Percentiles rank a stretch among this genome's conserved stretches.
Conservation (phyloP, 2,797 vertebrate genomes). For the Sciurus carolinensis region DNA sequence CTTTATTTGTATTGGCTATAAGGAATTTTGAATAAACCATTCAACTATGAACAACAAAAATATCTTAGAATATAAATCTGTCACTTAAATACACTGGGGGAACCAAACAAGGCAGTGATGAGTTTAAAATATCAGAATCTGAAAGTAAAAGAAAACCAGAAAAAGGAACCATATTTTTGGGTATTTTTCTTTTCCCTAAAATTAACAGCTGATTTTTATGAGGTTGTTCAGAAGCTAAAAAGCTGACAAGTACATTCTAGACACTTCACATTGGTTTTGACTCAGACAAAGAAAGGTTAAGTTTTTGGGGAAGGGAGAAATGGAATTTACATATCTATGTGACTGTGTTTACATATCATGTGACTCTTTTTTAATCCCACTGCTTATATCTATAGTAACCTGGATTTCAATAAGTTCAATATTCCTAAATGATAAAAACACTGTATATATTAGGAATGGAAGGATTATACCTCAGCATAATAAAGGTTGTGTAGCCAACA, state of each 20-base stretch:
- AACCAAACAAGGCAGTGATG: not conserved
- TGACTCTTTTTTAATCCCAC: not conserved
- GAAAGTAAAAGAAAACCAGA: not conserved
- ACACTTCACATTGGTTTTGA: not conserved
- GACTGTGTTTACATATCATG: too few relatives aligned
- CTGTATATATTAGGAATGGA: too few relatives aligned
- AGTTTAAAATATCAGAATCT: not conserved
- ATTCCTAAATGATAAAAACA: too few relatives aligned
- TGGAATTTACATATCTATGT: not conserved
- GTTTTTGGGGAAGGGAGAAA: not conserved
- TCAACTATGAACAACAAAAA: not conserved
- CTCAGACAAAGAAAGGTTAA: not conserved
- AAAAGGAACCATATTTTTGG: not conserved
- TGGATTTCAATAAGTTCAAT: not conserved
- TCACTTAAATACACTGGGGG: not conserved
- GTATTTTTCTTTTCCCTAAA: not conserved
- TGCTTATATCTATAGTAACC: not conserved
- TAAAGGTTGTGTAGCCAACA: too few relatives aligned
- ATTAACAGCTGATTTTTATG: not conserved
- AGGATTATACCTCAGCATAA: too few relatives aligned
- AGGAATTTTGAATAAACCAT: not conserved
- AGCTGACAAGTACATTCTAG: not conserved
- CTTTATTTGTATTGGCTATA: not conserved
- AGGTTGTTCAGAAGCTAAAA: not conserved
- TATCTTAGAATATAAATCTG: not conserved